A percentile compares a stretch with the other conserved stretches of the same genome.
Evolutionary conservation across 2,888 invertebrate genomes (phyloP).

Genomic region (Lasioglossum malachurum): DNA sequence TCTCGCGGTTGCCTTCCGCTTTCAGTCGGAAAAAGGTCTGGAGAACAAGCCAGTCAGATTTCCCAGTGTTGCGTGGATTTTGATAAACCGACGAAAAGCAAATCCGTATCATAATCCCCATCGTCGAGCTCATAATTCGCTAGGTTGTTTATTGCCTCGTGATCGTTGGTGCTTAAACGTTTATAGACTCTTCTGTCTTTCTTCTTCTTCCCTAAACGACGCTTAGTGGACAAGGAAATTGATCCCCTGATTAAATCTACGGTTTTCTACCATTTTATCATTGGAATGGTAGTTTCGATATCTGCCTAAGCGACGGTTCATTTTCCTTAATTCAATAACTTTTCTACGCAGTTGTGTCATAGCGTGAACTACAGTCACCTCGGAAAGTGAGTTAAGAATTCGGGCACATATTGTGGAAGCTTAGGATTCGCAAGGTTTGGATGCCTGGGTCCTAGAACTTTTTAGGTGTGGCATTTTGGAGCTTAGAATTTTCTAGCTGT

Average conservation of each 20-base stretch:
- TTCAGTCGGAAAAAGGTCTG: background rate
- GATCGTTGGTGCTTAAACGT: background rate
- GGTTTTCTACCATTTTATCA: background rate
- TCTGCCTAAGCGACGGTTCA: background rate
- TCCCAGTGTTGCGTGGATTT: background rate
- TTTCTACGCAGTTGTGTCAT: background rate
- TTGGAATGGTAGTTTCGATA: too few relatives aligned
- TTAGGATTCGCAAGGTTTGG: background rate
- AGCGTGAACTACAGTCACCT: background rate
- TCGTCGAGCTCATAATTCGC: background rate
- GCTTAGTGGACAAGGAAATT: background rate
- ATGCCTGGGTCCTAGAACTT: background rate
- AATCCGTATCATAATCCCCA: background rate
- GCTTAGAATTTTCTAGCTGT: too few relatives aligned
- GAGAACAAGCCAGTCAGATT: background rate
- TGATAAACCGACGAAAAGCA: background rate
- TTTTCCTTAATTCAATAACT: background rate
- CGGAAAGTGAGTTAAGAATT: background rate
- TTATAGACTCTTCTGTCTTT: background rate
- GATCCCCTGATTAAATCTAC: background rate
- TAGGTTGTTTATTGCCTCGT: background rate
- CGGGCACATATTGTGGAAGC: background rate
- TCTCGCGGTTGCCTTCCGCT: background rate
- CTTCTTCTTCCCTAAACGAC: background rate
- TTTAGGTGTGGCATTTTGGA: background rate